Conservation (phyloP, 2,797 vertebrate species). For the Coccyzus lansbergi region DNA sequence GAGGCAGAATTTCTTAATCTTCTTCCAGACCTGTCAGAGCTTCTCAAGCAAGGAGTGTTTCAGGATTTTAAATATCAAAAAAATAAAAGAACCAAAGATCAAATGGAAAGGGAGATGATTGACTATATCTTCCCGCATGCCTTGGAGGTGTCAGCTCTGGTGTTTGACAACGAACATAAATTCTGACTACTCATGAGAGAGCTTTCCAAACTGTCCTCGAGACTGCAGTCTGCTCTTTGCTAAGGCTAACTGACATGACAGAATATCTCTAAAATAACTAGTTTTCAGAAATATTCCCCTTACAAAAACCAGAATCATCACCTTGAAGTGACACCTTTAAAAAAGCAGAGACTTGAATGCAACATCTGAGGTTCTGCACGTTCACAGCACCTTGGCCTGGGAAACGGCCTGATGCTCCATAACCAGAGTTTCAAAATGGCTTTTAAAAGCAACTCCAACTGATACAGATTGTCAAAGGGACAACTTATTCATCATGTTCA, state of each 20-base stretch:
- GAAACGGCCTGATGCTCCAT: conserved; percentile 1
- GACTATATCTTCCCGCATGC: conserved; percentile 14
- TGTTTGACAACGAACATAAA: conserved; percentile 42
- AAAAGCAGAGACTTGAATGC: background rate
- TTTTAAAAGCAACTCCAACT: background rate
- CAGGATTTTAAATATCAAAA: background rate
- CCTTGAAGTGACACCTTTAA: conserved; percentile 27
- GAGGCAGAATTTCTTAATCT: conserved; percentile 15
- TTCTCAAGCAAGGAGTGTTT: background rate
- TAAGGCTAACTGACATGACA: conserved; percentile 39
- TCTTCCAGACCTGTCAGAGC: conserved; percentile 23
- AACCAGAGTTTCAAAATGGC: conserved; percentile 4
- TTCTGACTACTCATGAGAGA: conserved; percentile 12
- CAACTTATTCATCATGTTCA: background rate
- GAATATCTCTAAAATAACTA: background rate
- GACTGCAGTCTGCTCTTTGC: conserved; percentile 21
- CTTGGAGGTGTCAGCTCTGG: conserved; percentile 15
- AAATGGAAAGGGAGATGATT: conserved; percentile 14
- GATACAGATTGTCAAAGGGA: background rate
- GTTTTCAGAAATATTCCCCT: background rate
- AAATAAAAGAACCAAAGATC: background rate
- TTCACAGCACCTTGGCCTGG: background rate
- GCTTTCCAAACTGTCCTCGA: conserved; percentile 36
- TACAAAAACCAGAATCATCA: conserved; percentile 16
- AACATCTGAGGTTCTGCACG: background rate